Base-by-base conservation (phyloP, 2,113 vertebrate genomes). In the Caranx ignobilis region DNA sequence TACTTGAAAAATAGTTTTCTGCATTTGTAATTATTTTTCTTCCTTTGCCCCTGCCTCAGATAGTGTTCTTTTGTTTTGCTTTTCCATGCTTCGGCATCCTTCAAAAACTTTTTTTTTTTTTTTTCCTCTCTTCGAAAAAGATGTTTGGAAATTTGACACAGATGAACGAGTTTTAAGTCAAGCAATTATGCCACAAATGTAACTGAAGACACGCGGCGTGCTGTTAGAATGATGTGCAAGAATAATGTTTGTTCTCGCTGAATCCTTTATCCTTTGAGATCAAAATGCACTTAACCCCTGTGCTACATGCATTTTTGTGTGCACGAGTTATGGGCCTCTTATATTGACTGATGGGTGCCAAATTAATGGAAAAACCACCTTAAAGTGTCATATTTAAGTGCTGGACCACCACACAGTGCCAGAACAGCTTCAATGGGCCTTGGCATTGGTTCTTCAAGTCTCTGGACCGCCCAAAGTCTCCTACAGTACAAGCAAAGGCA, bases 1-100 rank as follows among this genome's bases (percentile, higher is more conserved):
- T 86, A 59, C 61, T 77, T 79, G 57, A 84, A 85, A 91, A 90
- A 89, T 74, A 41, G 4, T 39, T 90, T 78, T 79, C 77, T 83
- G 81, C 18, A 81, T 81, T 77, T 85, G 11, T 82, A 79, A 88
- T 88, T 85, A 79, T 83, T 87, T 78, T 82, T 66, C 52, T 60
- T 64, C 26, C 35, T 66, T 55, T 50, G 47, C 66, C 59, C 45
- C 62, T 16, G 26, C 48, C 18, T 78, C 45, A 56, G 45, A 83
- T 64, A 67, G 37, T 1, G 48, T 81, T 79, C 71, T 55, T 48
- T 52, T 75, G 52, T 78, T 69, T 26, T 75, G 64, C 39, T 52
- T 81, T 68, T 79, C 52, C 5, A 69, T 57, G 52, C 37, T 64
- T 66, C 15, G 1, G 16, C 39, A 19, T 75, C 45, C 84, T 72